Evolutionary conservation across 2,113 vertebrate genomes (phyloP).

Genomic region (Archocentrus centrarchus): DNA sequence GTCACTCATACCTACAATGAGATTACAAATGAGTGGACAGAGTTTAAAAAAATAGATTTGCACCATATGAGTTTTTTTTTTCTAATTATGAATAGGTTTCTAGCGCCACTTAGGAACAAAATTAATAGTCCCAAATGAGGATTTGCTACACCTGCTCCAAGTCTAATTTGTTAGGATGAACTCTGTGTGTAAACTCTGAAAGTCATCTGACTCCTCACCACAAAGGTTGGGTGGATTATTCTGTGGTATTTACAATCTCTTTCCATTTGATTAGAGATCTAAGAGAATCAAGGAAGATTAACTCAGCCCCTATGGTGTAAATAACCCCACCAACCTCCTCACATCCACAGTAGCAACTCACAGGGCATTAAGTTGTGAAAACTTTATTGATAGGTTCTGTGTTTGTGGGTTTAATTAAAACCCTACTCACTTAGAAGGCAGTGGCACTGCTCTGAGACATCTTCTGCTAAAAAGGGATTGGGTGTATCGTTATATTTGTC

Average conservation of each 20-base stretch:
- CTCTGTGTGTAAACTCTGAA: constrained; percentile 13
- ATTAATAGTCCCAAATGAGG: background rate
- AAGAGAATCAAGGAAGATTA: constrained; percentile 73
- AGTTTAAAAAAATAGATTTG: background rate
- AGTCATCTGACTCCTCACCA: constrained; percentile 21
- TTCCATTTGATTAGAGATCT: constrained; percentile 75
- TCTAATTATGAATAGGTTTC: background rate
- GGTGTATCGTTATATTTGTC: constrained; percentile 47
- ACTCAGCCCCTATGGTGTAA: constrained; percentile 67
- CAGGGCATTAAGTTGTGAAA: constrained; percentile 70
- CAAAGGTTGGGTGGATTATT: constrained; percentile 62
- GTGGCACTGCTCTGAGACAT: constrained; percentile 39
- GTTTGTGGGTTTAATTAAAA: constrained; percentile 77
- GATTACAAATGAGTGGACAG: background rate
- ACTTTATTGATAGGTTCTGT: constrained; percentile 70
- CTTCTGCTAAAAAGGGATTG: constrained; percentile 3
- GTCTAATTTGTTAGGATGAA: background rate
- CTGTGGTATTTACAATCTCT: constrained; percentile 68
- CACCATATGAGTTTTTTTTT: background rate
- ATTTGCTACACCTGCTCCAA: background rate
- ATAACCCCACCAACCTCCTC: constrained; percentile 67
- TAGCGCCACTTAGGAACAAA: background rate
- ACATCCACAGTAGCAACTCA: constrained; percentile 59
- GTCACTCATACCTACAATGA: background rate
- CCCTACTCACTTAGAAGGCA: constrained; percentile 48